Evolutionary conservation across 2,113 vertebrate genomes (phyloP).

Genomic region (Ochotona princeps): DNA sequence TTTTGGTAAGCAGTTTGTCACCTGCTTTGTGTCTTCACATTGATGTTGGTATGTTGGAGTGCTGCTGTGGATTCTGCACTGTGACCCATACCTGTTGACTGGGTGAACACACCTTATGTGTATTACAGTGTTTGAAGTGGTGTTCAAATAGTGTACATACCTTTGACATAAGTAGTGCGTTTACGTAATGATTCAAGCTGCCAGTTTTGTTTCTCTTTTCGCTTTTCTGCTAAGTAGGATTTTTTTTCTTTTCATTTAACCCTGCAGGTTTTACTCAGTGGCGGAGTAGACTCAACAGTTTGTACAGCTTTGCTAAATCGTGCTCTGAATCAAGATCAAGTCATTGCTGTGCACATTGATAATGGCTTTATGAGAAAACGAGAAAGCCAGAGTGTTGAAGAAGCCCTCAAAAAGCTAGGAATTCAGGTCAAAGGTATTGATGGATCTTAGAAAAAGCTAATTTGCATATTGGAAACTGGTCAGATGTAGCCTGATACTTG

Average conservation of each 20-base stretch:
- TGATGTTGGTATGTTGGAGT: neutral
- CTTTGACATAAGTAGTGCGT: neutral
- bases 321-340: slow-evolving; percentile 94
- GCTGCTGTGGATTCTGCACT: neutral
- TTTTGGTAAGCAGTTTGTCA: slow-evolving; percentile 90
- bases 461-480: neutral
- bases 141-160: neutral
- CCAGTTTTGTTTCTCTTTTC: neutral
- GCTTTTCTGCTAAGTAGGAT: neutral
- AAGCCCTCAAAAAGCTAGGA: slow-evolving; percentile 96
- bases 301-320: slow-evolving; percentile 98
- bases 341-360: slow-evolving; percentile 99
- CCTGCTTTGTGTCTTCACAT: neutral
- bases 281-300: slow-evolving; percentile 98
- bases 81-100: neutral
- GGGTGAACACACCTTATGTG: neutral
- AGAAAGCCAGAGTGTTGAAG: slow-evolving; percentile 97
- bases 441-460: neutral
- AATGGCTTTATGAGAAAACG: slow-evolving; percentile 99
- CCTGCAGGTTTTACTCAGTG: slow-evolving; percentile 94
- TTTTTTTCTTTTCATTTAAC: neutral
- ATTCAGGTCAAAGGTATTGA: slow-evolving; percentile 96
- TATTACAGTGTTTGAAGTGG: neutral
- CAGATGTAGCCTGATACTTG: neutral
- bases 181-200: neutral